Base-by-base conservation (phyloP, 2,797 vertebrate genomes). In the Mus caroli region DNA sequence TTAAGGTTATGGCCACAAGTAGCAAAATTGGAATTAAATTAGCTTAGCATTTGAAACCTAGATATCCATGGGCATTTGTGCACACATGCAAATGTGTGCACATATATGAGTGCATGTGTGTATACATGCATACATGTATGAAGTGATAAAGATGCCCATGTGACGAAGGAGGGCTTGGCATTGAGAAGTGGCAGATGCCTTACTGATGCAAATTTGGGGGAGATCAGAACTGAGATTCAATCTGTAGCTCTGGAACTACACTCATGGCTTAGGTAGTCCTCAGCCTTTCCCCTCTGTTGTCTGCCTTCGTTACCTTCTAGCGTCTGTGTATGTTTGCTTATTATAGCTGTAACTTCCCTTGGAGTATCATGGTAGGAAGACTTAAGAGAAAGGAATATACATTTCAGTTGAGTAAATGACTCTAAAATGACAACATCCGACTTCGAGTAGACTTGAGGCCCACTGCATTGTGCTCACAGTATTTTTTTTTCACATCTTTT, bases 401-500 rank as follows among this genome's bases (percentile, higher is more conserved):
- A 58, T 96, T 91, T 73, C 28, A 12, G 43, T 24, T 43, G 90
- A 90, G 92, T 90, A 95, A 79, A 24, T 37, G 31, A 50, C 83
- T 90, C 90, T 37, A 91, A 92, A 17, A 22, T 75, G 62, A 52
- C 22, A 14, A 50, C 62, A 15, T 13, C 28, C 77, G 9, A 37
- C 88, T 96, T 89, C 31, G 87, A 58, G 78, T 76, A 64, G 67
- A 94, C 50, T 90, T 46, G 90, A 76, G 28, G 24, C 11, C 56
- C 3, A 60, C 1, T 87, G 2, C 5, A 14, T 79, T 71, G 50
- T 37, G 43, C 22, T 94, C 58, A 77, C 9, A 17, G 34, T 82
- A 62, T 60, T 91, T 86, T 54, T 91, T n/a, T n/a, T n/a, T n/a
- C n/a, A n/a, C n/a, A n/a, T n/a, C n/a, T n/a, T n/a, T n/a, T n/a